A percentile compares a stretch with the other conserved stretches of the same genome.
phyloP scores from a whole-genome alignment of 2,113 vertebrate genomes.

The Pitta sordida region DNA sequence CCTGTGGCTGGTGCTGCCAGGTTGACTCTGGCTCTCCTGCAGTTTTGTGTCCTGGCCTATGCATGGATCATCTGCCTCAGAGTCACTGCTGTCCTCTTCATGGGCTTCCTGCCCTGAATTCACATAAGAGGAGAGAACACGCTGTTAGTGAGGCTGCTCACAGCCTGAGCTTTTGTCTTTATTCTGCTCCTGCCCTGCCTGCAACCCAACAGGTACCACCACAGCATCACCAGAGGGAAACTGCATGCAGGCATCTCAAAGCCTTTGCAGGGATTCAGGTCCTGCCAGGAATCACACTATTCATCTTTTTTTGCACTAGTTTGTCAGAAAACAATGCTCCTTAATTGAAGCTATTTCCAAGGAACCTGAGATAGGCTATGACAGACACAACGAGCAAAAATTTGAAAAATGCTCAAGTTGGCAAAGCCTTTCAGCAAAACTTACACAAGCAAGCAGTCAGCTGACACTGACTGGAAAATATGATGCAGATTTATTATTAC shows the following conservation, averaged over 20 bases:
- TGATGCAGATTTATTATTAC: neutral
- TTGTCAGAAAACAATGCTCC: neutral
- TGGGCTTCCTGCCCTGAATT: slow-evolving; percentile 82
- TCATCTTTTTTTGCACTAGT: neutral
- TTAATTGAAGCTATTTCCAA: neutral
- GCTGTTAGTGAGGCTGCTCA: neutral
- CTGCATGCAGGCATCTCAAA: neutral
- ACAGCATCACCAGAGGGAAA: neutral
- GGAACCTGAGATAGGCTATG: neutral
- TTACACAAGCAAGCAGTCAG: neutral
- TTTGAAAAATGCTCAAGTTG: neutral
- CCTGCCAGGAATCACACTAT: neutral
- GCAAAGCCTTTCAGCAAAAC: neutral
- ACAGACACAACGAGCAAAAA: neutral
- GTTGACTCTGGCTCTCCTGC: slow-evolving; percentile 74
- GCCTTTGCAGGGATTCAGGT: neutral
- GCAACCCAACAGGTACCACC: neutral
- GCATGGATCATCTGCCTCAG: slow-evolving; percentile 86
- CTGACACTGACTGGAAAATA: neutral
- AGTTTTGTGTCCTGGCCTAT: slow-evolving; percentile 76
- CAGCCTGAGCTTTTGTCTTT: neutral
- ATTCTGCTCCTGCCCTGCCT: neutral
- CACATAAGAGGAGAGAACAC: neutral
- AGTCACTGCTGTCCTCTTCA: slow-evolving; percentile 96
- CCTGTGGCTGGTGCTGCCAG: slow-evolving; percentile 78